Conservation (phyloP, 23 tunicate genomes). For the Ascidia mentula region DNA sequence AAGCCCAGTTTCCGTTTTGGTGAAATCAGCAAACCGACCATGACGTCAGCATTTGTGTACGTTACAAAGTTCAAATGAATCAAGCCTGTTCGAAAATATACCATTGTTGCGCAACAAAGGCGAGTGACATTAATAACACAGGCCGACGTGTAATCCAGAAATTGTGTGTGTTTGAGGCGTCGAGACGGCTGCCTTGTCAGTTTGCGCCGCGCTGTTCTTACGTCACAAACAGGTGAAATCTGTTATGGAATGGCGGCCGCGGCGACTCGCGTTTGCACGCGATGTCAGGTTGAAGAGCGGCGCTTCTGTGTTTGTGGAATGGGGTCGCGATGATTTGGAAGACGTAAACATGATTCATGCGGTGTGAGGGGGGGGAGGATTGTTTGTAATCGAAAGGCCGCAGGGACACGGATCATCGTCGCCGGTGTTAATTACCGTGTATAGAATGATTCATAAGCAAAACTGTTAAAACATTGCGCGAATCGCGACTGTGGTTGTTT, state of each 20-base stretch:
- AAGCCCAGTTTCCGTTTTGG: too few relatives aligned
- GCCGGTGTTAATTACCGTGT: not conserved
- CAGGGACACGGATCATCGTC: not conserved
- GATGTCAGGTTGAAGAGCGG: not conserved
- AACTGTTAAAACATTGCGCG: too few relatives aligned
- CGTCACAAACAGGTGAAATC: conserved; percentile 24
- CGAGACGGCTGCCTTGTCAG: not conserved
- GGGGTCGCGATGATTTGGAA: too few relatives aligned
- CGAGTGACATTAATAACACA: too few relatives aligned
- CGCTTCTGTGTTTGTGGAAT: too few relatives aligned
- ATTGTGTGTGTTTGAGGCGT: not conserved
- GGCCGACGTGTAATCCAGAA: not conserved
- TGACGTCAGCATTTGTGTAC: not conserved
- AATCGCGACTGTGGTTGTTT: too few relatives aligned
- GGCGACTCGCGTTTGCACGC: conserved; percentile 22
- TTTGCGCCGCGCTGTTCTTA: not conserved
- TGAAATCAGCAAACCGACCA: not conserved
- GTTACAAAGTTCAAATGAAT: not conserved
- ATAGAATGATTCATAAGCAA: too few relatives aligned
- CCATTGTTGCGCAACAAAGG: not conserved
- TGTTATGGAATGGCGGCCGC: conserved; percentile 14
- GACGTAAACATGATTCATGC: too few relatives aligned
- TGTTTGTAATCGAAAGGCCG: not conserved
- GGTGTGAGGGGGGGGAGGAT: too few relatives aligned
- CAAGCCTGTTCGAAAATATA: too few relatives aligned